Percentiles rank a stretch among this genome's conserved stretches.
These are phyloP conservation scores for Caenorhabditis tropicalis DNA, from an alignment of 1,140 invertebrate species.

Conservation along the genomic window DNA sequence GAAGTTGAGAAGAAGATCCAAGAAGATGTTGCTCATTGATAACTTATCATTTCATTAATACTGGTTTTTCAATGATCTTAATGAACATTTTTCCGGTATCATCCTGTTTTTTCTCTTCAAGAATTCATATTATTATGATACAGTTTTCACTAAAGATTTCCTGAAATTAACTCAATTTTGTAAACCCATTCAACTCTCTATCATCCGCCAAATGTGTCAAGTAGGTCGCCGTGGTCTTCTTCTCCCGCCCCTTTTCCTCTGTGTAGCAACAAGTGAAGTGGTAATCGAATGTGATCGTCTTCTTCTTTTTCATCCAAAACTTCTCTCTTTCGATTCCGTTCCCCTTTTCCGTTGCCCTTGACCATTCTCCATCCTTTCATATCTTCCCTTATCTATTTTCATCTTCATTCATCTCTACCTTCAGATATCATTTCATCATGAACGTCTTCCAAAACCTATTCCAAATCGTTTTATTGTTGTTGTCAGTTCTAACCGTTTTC, in stretches of 20 bases:
- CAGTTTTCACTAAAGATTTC: too few relatives aligned
- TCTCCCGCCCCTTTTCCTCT: not conserved
- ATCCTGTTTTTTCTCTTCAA: too few relatives aligned
- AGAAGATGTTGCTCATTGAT: not conserved
- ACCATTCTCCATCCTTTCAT: not conserved
- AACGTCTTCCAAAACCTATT: not conserved
- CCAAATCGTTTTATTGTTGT: not conserved
- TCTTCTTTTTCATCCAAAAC: not conserved
- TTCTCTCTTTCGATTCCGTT: not conserved
- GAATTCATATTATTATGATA: too few relatives aligned
- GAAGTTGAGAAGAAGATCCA: not conserved
- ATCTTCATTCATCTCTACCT: not conserved
- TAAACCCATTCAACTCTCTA: not conserved
- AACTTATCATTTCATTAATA: not conserved
- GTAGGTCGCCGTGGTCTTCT: not conserved
- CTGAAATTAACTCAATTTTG: too few relatives aligned
- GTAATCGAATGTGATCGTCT: slow-evolving; percentile 35
- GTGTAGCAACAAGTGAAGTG: slow-evolving; percentile 32
- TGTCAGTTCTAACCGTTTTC: not conserved
- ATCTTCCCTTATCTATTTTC: not conserved
- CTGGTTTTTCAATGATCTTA: not conserved
- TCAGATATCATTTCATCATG: too few relatives aligned
- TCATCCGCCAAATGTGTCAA: slow-evolving; percentile 23
- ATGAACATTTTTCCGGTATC: not conserved
- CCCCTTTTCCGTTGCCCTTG: slow-evolving; percentile 28